These are phyloP conservation scores for Dioctria linearis DNA, from an alignment of 2,888 invertebrate genomes.

Conservation along the genomic window DNA sequence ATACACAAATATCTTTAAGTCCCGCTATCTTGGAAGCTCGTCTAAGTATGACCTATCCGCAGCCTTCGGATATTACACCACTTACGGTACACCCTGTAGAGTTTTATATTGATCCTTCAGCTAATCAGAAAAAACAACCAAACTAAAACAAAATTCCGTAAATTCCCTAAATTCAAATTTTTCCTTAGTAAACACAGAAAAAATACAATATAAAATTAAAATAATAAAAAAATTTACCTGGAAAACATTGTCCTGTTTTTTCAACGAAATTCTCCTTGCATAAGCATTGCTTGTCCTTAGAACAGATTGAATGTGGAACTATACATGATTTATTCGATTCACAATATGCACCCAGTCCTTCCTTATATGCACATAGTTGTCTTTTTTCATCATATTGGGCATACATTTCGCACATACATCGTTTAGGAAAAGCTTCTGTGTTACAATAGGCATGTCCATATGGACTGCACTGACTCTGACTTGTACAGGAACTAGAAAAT, in stretches of 20 bases:
- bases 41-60: no score
- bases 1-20: no score
- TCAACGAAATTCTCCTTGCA: constrained; percentile 65
- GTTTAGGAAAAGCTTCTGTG: constrained; percentile 64
- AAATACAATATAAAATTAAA: no score
- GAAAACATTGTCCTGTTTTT: constrained; percentile 63
- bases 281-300: constrained; percentile 65
- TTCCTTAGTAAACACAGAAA: no score
- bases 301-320: constrained; percentile 66
- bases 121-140: no score
- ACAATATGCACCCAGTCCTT: constrained; percentile 67
- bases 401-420: constrained; percentile 68
- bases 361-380: constrained; percentile 66
- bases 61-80: no score
- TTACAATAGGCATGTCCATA: constrained; percentile 65
- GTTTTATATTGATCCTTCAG: no score
- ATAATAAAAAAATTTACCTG: constrained; percentile 61
- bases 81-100: no score
- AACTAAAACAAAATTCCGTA: no score
- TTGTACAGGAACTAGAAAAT: constrained; percentile 67
- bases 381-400: constrained; percentile 66
- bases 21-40: no score
- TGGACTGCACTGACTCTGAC: constrained; percentile 69
- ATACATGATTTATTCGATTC: constrained; percentile 64
- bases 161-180: no score